These are phyloP conservation scores for Capra hircus DNA, from an alignment of 2,113 vertebrate genomes.

Conservation along the genomic window DNA sequence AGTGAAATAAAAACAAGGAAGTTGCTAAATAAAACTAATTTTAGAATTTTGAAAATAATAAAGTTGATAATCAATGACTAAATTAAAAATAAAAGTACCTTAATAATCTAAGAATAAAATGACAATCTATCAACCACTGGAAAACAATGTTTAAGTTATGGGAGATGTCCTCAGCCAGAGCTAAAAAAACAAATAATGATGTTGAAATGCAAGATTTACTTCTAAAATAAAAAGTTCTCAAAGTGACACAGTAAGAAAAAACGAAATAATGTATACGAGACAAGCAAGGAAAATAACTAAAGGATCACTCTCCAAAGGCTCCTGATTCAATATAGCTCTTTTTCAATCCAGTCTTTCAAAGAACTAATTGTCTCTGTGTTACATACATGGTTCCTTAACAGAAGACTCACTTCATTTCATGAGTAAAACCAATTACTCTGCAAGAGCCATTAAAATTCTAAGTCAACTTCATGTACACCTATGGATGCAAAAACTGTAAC, in stretches of 20 bases:
- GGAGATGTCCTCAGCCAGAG: not conserved
- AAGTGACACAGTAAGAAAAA: not conserved
- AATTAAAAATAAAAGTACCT: not conserved
- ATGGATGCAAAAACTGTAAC: not conserved
- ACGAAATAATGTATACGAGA: not conserved
- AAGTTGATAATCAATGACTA: not conserved
- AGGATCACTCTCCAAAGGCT: not conserved
- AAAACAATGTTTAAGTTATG: not conserved
- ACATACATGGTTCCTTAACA: not conserved
- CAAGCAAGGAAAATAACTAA: not conserved
- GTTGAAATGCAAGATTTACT: not conserved
- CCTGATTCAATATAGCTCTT: not conserved
- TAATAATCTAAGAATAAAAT: not conserved
- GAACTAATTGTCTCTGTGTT: not conserved
- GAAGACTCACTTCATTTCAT: not conserved
- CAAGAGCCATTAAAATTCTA: not conserved
- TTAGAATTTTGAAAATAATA: not conserved
- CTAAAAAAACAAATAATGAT: not conserved
- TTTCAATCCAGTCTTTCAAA: constrained; percentile 12
- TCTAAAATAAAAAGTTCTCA: not conserved
- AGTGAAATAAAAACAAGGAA: not conserved
- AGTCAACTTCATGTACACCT: not conserved
- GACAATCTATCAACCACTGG: not conserved
- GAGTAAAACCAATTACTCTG: not conserved
- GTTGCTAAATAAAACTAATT: not conserved